Base-by-base conservation (phyloP, 1,140 invertebrate species). In the Pemphigus obesinymphae region DNA sequence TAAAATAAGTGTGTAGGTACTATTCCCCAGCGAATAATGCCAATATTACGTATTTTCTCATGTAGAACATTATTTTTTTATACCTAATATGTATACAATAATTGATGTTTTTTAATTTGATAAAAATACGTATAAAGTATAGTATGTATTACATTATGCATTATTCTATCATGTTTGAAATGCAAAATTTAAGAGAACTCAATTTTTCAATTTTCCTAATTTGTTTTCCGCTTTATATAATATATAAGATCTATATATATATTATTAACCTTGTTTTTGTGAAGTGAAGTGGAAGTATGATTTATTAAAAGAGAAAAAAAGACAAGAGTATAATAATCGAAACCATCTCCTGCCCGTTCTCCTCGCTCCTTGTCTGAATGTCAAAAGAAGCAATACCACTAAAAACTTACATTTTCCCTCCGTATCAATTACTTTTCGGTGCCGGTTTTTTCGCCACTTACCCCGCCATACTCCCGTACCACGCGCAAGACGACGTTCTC, bases 331-430 rank as follows among this genome's bases (percentile, higher is more conserved):
- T 61, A 80, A 80, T 63, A 80, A 80, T 80, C 76, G 76, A 58
- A 58, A 78, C 34, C 53, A n/a, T 80, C 45, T 80, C 45, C 68
- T 20, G 5, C 11, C 37, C 66, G 31, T 8, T 34, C 3, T 5
- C 17, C 34, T 10, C 45, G 31, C 26, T 20, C 29, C 75, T 58
- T 13, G 23, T 34, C 48, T 58, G 29, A 43, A 78, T 55, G 75
- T 55, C 75, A 78, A 78, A 78, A 78, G 75, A 78, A 78, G 75
- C 75, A 78, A 78, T 78, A 78, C 75, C 75, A 78, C 75, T 78
- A 78, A 78, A 53, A 78, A 78, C 75, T 78, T 78, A 78, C 75
- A 55, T 80, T 80, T 80, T 29, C 76, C 76, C 40, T 43, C 10
- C 53, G 76, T 80, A 80, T 80, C 76, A 80, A 80, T 80, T 80